Base-by-base conservation (phyloP, 2,888 invertebrate genomes). In the Phalera bucephala region DNA sequence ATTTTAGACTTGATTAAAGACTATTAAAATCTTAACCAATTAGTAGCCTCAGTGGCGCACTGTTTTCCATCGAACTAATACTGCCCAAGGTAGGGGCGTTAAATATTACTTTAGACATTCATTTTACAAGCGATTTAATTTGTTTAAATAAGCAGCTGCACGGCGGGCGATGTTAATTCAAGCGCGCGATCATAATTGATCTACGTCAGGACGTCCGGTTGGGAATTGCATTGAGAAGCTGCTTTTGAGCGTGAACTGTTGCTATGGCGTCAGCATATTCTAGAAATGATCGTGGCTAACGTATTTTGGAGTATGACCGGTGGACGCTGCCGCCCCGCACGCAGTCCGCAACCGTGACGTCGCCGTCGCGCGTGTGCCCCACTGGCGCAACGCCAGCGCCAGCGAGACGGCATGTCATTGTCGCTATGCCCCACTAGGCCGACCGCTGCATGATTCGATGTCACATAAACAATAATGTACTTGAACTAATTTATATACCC, bases 371-470 rank as follows among this genome's bases (percentile, higher is more conserved):
- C 70, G 76, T 72, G 76, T 73, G 71, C 45, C 72, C 45, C 35
- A 37, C 57, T 85, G 85, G 86, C 78, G 10, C 2, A 1, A 2
- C 22, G 80, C 84, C 83, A 83, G 45, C 52, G 8, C 22, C 44
- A 52, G 49, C 56, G 64, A 72, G 71, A 69, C 73, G 59, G 67
- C 65, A 57, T 76, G 78, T 78, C 78, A 80, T 73, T 80, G 72
- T 69, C 67, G 57, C 52, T 50, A 52, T 36, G 47, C 42, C 45
- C 45, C 59, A 62, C 57, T 70, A 60, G 59, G 55, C 57, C 61
- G 63, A 28, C 49, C 50, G 62, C 57, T 63, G 58, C 64, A 64
- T 54, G 52, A 60, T 64, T 56, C 48, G 50, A 58, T 50, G 44
- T 37, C 39, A 52, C 44, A 56, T 45, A 59, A 62, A 68, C 59